Evolutionary conservation across 64 coral and sea anemone genomes (phyloP).

Genomic region (Exaiptasia diaphana): DNA sequence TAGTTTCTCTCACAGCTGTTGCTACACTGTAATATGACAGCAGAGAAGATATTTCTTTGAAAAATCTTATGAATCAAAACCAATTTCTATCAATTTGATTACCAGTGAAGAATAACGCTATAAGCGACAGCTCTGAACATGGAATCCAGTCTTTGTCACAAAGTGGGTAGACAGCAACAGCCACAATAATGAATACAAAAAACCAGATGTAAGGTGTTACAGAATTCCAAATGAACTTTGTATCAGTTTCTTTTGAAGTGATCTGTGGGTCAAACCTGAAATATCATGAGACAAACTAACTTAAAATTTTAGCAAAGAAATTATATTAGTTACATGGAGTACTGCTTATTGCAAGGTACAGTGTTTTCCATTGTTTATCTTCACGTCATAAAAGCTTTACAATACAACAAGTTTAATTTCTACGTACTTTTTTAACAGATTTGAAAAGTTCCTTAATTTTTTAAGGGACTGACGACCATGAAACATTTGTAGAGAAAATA

Average conservation of each 20-base stretch:
- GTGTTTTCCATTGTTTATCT: too few species aligned
- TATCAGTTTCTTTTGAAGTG: conserved; percentile 58
- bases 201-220: conserved; percentile 64
- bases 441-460: conserved; percentile 65
- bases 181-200: conserved; percentile 50
- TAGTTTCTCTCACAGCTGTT: too few species aligned
- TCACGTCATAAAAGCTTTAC: too few species aligned
- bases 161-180: conserved; percentile 69
- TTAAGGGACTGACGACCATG: conserved; percentile 71
- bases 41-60: too few species aligned
- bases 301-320: too few species aligned
- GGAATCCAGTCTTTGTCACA: conserved; percentile 77
- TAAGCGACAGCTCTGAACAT: conserved; percentile 71
- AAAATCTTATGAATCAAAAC: too few species aligned
- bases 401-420: too few species aligned
- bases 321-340: too few species aligned
- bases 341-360: too few species aligned
- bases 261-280: conserved; percentile 75
- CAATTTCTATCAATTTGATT: too few species aligned
- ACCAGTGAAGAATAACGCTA: conserved; percentile 82
- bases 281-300: not conserved
- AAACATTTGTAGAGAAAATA: conserved; percentile 93
- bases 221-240: conserved; percentile 83
- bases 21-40: too few species aligned
- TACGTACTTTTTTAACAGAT: conserved; percentile 75